These are phyloP conservation scores for Trachymyrmex septentrionalis DNA, from an alignment of 1,140 invertebrate species.

Conservation along the genomic window DNA sequence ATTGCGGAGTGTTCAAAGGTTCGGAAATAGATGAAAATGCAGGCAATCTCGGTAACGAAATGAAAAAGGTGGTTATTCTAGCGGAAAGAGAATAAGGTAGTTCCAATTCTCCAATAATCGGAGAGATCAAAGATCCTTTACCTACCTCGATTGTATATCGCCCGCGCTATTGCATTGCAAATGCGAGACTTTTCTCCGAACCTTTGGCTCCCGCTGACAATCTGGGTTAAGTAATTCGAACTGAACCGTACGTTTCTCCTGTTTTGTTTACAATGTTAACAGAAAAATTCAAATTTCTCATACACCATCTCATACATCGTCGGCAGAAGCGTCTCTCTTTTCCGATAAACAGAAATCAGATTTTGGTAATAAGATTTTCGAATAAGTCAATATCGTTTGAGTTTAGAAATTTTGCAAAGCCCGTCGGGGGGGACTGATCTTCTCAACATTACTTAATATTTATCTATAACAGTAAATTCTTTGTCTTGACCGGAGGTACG, in stretches of 20 bases:
- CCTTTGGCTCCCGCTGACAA: not conserved
- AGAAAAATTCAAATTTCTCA: not conserved
- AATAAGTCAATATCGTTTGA: not conserved
- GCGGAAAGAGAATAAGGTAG: conserved; percentile 65
- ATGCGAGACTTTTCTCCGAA: conserved; percentile 35
- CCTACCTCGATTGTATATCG: conserved; percentile 54
- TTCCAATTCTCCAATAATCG: conserved; percentile 73
- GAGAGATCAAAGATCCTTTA: conserved; percentile 72
- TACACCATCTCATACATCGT: not conserved
- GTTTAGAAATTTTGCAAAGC: not conserved
- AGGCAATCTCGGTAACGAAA: conserved; percentile 56
- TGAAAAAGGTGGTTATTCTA: conserved; percentile 69
- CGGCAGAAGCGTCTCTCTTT: not conserved
- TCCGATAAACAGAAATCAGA: not conserved
- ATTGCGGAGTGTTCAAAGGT: conserved; percentile 52
- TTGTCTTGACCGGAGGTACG: conserved; percentile 56
- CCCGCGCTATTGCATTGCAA: conserved; percentile 49
- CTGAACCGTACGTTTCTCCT: not conserved
- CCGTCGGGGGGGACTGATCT: too few species aligned
- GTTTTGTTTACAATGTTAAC: conserved; percentile 5
- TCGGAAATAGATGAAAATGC: conserved; percentile 48
- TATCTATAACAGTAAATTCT: conserved; percentile 7
- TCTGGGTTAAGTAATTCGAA: conserved; percentile 28
- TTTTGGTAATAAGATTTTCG: not conserved
- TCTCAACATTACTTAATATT: not conserved